Base-by-base conservation (phyloP, 2,797 vertebrate species). In the Notamacropus eugenii region DNA sequence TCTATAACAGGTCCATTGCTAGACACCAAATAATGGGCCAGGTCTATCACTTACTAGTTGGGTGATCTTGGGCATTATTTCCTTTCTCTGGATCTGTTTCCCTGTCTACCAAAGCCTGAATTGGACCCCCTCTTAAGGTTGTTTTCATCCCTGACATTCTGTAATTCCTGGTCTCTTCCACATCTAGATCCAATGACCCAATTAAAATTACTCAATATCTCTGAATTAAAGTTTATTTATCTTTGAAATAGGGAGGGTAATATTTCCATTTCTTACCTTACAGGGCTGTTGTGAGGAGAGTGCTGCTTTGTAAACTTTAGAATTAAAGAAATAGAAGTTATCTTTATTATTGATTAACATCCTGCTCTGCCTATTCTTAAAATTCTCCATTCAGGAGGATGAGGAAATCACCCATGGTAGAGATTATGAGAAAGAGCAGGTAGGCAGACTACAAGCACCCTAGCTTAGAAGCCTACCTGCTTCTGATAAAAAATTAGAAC, bases 11-110 rank as follows among this genome's bases (percentile, higher is more conserved):
- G 27, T 58, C 90, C 31, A 46, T 92, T 40, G 14, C 16, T 54
- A 40, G 12, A 19, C 2, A 54, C 14, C 24, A 6, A 4, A 4
- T 82, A n/a, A 1, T 3, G n/a, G 50, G n/a, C 29, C 40, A n/a
- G 22, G 16, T 11, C 74, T 40, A 92, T 29, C 31, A 4, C 24
- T 1, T 4, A 24, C 50, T 29, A 16, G 10, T 29, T 8, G 0
- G 54, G 5, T 29, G 3, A 3, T n/a, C n/a, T 90, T 27, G 87
- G 58, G 10, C 12, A 57, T 46, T 9, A 2, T 19, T 56, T 54
- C 54, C n/a, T 50, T 27, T 50, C n/a, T 34, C 59, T 0, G 67
- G 95, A 92, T 24, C 93, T 97, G 93, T 94, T 92, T 97, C 92
- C n/a, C 59, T 40, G 5, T 29, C 40, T 52, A 27, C 5, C 11